Percentiles rank a stretch among this genome's conserved stretches.
phyloP scores from a whole-genome alignment of 2,888 invertebrate species.

The Lydus trimaculatus region DNA sequence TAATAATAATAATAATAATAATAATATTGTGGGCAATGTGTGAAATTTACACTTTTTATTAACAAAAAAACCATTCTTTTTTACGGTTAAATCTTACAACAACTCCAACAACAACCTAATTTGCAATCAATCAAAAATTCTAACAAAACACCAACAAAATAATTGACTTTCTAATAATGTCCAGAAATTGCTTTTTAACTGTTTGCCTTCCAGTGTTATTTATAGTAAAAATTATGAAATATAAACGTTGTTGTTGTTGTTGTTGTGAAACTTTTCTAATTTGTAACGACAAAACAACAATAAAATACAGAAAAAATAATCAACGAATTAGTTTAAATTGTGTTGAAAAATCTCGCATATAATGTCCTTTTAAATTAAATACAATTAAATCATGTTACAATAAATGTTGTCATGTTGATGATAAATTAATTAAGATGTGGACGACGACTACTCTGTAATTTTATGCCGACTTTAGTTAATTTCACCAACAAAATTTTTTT shows the following conservation, averaged over 20 bases:
- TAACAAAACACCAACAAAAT: neutral
- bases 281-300: neutral
- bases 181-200: neutral
- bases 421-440: neutral
- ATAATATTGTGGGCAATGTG: neutral
- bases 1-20: neutral
- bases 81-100: neutral
- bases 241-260: neutral
- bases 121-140: neutral
- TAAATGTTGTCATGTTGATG: conserved; percentile 2
- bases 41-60: neutral
- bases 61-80: too few relatives aligned
- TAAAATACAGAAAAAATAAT: neutral
- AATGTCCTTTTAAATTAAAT: neutral
- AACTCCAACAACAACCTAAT: neutral
- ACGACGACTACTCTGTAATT: neutral
- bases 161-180: neutral
- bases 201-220: neutral
- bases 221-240: neutral
- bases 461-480: neutral
- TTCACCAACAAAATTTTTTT: neutral
- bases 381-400: conserved; percentile 1
- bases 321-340: neutral
- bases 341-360: neutral
- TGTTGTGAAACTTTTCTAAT: neutral